Evolutionary conservation across 2,113 vertebrate species (phyloP).

Genomic region (Plecotus auritus): DNA sequence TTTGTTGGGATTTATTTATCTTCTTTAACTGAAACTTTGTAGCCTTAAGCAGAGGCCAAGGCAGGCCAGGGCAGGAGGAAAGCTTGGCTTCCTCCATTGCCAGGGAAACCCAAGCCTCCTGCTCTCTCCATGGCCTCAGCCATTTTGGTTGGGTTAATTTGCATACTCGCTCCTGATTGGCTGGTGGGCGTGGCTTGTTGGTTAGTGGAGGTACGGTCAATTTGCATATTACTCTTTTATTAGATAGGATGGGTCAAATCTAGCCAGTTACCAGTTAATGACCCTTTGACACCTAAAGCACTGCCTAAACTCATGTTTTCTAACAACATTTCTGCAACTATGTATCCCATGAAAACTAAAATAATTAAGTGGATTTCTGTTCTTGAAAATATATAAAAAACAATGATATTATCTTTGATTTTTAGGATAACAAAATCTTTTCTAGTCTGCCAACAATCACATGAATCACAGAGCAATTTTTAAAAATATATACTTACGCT

Average conservation of each 20-base stretch:
- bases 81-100: too few species aligned
- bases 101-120: too few species aligned
- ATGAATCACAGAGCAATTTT: neutral
- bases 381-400: neutral
- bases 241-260: neutral
- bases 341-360: neutral
- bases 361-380: neutral
- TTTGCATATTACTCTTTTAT: too few species aligned
- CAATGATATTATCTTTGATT: neutral
- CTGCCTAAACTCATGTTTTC: neutral
- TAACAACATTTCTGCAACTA: neutral
- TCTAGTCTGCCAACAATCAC: neutral
- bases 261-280: neutral
- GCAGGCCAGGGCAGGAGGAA: too few species aligned
- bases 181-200: too few species aligned
- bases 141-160: too few species aligned
- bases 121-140: too few species aligned
- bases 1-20: too few species aligned
- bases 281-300: neutral
- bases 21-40: too few species aligned
- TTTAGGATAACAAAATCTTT: neutral
- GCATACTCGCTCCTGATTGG: too few species aligned
- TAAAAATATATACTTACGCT: conserved; percentile 85
- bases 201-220: too few species aligned
- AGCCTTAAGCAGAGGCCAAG: too few species aligned